Percentiles rank a stretch among this genome's conserved stretches.
These are phyloP conservation scores for Colossoma macropomum DNA, from an alignment of 2,113 vertebrate genomes.

Conservation along the genomic window DNA sequence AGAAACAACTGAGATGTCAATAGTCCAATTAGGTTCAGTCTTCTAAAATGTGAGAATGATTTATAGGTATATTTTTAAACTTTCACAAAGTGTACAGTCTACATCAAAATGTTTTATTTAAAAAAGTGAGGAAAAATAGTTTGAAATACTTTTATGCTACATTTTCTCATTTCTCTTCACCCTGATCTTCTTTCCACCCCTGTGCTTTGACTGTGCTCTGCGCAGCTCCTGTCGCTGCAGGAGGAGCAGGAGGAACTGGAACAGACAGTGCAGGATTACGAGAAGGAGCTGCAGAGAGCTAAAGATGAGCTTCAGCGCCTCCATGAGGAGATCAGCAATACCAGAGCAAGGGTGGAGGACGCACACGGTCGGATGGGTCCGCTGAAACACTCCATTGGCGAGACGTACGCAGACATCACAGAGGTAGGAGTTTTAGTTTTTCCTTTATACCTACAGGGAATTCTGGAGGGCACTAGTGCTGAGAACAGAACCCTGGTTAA, in stretches of 20 bases:
- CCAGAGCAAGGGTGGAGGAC: constrained; percentile 84
- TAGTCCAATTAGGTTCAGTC: too few relatives aligned
- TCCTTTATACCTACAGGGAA: background rate
- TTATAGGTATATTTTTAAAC: too few relatives aligned
- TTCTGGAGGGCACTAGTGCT: background rate
- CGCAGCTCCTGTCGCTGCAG: constrained; percentile 88
- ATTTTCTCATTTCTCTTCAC: background rate
- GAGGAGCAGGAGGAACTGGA: constrained; percentile 87
- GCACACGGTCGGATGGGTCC: constrained; percentile 85
- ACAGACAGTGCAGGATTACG: constrained; percentile 87
- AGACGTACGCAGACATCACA: constrained; percentile 77
- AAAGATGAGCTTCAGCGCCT: constrained; percentile 86
- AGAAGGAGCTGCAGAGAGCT: constrained; percentile 87
- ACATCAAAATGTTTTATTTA: too few relatives aligned
- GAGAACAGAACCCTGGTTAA: background rate
- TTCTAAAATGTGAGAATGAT: too few relatives aligned
- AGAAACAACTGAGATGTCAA: too few relatives aligned
- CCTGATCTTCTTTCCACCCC: background rate
- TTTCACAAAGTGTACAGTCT: too few relatives aligned
- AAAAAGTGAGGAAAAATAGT: too few relatives aligned
- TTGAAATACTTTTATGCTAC: too few relatives aligned
- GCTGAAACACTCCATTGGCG: constrained; percentile 79
- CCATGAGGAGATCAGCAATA: constrained; percentile 86
- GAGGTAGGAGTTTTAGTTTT: constrained; percentile 63
- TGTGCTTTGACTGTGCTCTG: background rate